A percentile compares a stretch with the other conserved stretches of the same genome.
Conservation (phyloP, 2,888 invertebrate species). For the Gasteruption jaculator region DNA sequence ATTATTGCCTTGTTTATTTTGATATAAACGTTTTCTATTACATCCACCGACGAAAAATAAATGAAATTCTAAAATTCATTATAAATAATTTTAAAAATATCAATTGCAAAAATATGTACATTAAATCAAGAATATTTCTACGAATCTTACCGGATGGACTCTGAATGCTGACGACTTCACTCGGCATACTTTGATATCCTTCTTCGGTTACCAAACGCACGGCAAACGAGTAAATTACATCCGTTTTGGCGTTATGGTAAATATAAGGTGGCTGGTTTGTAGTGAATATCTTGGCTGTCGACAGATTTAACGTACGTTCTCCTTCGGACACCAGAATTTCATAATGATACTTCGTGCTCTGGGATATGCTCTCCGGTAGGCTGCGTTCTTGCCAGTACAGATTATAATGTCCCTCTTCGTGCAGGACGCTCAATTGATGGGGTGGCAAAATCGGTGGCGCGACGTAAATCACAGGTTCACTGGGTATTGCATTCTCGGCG, state of each 20-base stretch:
- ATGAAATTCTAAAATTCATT: not conserved
- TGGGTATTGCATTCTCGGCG: conserved; percentile 50
- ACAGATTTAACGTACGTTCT: conserved; percentile 51
- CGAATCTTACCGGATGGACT: conserved; percentile 41
- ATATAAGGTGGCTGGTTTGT: conserved; percentile 58
- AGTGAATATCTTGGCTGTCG: conserved; percentile 50
- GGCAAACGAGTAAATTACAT: conserved; percentile 60
- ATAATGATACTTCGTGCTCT: conserved; percentile 54
- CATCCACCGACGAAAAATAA: no score
- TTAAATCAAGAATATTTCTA: not conserved
- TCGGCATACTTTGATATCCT: conserved; percentile 62
- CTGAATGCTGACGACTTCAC: conserved; percentile 56
- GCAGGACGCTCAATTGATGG: conserved; percentile 59
- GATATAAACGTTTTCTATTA: no score
- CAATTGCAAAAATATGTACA: conserved; percentile 1
- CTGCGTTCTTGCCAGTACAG: conserved; percentile 63
- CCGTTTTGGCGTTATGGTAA: conserved; percentile 54
- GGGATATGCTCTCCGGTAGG: conserved; percentile 37
- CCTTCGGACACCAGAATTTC: conserved; percentile 64
- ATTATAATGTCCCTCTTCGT: conserved; percentile 60
- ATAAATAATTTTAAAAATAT: conserved; percentile 9
- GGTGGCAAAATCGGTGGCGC: conserved; percentile 63
- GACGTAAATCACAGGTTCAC: conserved; percentile 53
- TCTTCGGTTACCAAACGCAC: conserved; percentile 60
- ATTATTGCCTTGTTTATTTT: no score